Evolutionary conservation across 2,888 invertebrate species (phyloP), one percentile per base, ranked within the genome.

Genomic region (Cantharis rufa): DNA sequence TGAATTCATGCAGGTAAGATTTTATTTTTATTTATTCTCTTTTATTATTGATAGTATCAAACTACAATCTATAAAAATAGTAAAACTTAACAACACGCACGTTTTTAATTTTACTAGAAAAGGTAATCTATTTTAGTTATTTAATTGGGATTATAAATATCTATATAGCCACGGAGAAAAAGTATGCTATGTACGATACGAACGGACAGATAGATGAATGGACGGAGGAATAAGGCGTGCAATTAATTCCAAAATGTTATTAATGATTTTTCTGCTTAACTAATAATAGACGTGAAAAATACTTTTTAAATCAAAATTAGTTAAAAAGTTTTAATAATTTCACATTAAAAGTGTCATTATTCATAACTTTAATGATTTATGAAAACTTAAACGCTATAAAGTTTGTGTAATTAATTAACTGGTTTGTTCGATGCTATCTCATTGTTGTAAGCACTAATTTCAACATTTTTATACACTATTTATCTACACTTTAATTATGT

Each of bases 1-100:
- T 86, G 87, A 84, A 84, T 86, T 82, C 82, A 81, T 82, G 77
- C 81, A 85, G 86, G 86, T 86, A 81, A 77, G 62, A 71, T 61
- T 77, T 64, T 66, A 66, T 66, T 21, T 66, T 66, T 66, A 21
- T 66, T 66, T 66, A 21, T 21, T 64, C 11, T 64, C 24, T 13
- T 64, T 64, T 21, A 66, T 66, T 66, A 66, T 66, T 21, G 64
- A 66, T 66, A 66, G n/a, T 21, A 66, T 21, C 24, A 18, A 66
- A 66, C 24, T 66, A 21, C 18, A 21, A 21, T 21, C 24, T 21
- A 66, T 66, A 24, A 24, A 21, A 21, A 66, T 21, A 66, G 24
- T 21, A 21, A 66, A 66, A 18, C 13, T 24, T 66, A 13, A 18
- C n/a, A 13, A 21, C 64, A 66, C 64, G 64, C 64, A 24, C 18